Percentiles rank a stretch among this genome's conserved stretches.
Conservation (phyloP, 2,888 invertebrate genomes). For the Alloscopus bannaensis region DNA sequence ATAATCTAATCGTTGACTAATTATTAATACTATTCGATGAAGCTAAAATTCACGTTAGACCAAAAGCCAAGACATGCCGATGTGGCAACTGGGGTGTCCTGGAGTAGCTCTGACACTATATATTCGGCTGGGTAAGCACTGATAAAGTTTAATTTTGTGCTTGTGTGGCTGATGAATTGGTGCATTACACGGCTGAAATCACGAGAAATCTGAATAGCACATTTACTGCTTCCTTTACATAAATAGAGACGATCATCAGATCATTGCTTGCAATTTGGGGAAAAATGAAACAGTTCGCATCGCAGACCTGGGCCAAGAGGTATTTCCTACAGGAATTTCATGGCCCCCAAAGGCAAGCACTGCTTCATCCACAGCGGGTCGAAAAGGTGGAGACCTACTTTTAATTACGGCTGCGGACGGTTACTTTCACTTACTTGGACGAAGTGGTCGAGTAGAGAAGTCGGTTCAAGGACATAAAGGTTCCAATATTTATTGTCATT, state of each 20-base stretch:
- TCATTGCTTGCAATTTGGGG: slow-evolving; percentile 91
- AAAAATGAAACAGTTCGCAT: slow-evolving; percentile 86
- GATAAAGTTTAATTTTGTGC: too few species aligned
- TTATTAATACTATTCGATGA: slow-evolving; percentile 79
- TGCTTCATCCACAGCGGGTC: slow-evolving; percentile 53
- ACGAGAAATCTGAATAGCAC: too few species aligned
- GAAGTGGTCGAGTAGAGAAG: slow-evolving; percentile 94
- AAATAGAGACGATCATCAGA: slow-evolving; percentile 91
- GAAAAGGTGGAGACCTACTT: slow-evolving; percentile 71
- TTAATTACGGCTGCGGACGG: slow-evolving; percentile 71
- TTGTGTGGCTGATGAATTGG: too few species aligned
- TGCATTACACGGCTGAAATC: too few species aligned
- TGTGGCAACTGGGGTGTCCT: slow-evolving; percentile 92
- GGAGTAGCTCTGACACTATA: slow-evolving; percentile 95
- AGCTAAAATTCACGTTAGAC: slow-evolving; percentile 86
- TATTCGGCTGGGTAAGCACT: slow-evolving; percentile 88
- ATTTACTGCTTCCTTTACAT: too few species aligned
- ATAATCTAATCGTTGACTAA: too few species aligned
- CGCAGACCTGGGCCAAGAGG: slow-evolving; percentile 87
- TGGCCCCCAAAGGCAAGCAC: slow-evolving; percentile 83
- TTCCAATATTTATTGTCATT: slow-evolving; percentile 15
- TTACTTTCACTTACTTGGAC: slow-evolving; percentile 88
- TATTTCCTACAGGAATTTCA: slow-evolving; percentile 93
- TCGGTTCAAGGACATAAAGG: slow-evolving; percentile 92
- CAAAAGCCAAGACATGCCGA: slow-evolving; percentile 86